Evolutionary conservation across 2,888 invertebrate species (phyloP).

Genomic region (Drosophila merina): DNA sequence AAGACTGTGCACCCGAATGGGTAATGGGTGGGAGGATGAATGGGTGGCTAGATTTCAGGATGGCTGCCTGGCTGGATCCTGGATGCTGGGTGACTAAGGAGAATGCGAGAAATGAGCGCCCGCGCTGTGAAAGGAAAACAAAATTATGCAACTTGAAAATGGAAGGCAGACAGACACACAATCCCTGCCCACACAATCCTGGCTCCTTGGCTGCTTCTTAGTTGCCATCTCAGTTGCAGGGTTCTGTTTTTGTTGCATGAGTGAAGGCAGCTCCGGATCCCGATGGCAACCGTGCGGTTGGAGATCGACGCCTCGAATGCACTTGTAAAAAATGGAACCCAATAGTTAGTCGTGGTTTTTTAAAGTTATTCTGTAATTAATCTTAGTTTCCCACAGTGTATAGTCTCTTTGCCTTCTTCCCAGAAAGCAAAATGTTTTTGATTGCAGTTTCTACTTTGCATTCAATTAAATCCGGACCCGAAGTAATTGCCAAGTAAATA

Average conservation of each 20-base stretch:
- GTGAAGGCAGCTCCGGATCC: constrained; percentile 33
- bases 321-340: neutral
- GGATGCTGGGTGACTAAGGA: neutral
- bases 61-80: neutral
- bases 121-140: constrained; percentile 59
- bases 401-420: neutral
- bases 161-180: constrained; percentile 49
- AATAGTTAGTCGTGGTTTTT: neutral
- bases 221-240: constrained; percentile 58
- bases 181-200: constrained; percentile 25
- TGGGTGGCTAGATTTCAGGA: neutral
- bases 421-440: constrained; percentile 32
- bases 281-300: neutral
- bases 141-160: constrained; percentile 72
- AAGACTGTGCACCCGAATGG: constrained; percentile 49
- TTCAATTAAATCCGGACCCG: constrained; percentile 49
- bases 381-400: constrained; percentile 1
- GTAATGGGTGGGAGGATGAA: neutral
- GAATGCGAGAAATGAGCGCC: constrained; percentile 39
- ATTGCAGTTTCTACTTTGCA: constrained; percentile 46
- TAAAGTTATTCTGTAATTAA: neutral
- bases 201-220: constrained; percentile 29
- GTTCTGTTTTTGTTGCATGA: constrained; percentile 56
- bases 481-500: constrained; percentile 65
- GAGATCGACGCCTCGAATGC: constrained; percentile 13